Conservation (phyloP, 37 sponge, comb jelly and placozoan species). For the Chondrilla cf. caribensis region DNA sequence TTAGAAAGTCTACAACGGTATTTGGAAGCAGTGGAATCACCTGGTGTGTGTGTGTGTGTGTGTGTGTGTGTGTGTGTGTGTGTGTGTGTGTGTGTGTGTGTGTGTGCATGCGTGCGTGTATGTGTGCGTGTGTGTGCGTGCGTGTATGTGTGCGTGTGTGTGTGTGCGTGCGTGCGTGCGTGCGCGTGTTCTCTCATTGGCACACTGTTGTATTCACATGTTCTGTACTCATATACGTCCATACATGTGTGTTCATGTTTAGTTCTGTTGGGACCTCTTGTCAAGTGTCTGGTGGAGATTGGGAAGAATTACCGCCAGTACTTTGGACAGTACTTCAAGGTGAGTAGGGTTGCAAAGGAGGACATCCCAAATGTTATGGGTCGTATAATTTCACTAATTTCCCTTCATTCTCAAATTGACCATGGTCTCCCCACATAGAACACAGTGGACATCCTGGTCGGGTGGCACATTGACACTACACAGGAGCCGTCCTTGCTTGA, state of each 20-base stretch:
- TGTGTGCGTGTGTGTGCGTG: not conserved
- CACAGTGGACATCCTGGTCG: conserved; percentile 83
- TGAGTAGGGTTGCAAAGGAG: not conserved
- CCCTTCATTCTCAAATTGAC: not conserved
- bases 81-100: too few species aligned
- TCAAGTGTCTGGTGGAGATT: conserved; percentile 47
- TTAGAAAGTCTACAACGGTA: not conserved
- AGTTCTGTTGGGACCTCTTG: conserved; percentile 62
- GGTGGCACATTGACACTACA: conserved; percentile 91
- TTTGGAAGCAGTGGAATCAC: conserved; percentile 7
- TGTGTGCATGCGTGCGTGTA: not conserved
- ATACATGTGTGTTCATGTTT: conserved; percentile 7
- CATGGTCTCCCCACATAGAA: conserved; percentile 24
- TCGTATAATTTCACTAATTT: not conserved
- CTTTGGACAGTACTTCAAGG: conserved; percentile 59
- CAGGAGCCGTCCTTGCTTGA: conserved; percentile 59
- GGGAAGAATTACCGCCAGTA: conserved; percentile 42
- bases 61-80: too few species aligned
- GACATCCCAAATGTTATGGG: not conserved
- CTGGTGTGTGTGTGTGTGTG: not conserved
- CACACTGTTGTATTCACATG: not conserved
- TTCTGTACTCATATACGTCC: not conserved
- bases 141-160: not conserved
- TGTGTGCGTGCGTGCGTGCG: not conserved
- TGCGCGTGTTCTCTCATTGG: not conserved